phyloP scores from a whole-genome alignment of 2,113 vertebrate species.

The Ancistrus triradiatus region DNA sequence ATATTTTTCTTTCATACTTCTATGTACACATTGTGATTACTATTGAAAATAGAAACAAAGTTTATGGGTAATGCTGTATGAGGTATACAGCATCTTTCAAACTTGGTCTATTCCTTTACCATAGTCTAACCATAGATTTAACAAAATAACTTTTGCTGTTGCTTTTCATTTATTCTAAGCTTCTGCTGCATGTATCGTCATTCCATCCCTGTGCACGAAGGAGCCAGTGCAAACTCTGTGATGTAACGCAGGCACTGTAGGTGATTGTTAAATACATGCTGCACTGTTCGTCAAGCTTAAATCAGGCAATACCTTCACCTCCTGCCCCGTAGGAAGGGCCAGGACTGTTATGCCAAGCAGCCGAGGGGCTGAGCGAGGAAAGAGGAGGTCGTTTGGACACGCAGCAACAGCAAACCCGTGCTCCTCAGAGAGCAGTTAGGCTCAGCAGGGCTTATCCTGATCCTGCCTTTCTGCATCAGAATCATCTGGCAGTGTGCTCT shows the following conservation, averaged over 20 bases:
- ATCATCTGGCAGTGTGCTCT: conserved; percentile 53
- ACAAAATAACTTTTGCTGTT: no score
- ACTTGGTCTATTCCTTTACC: no score
- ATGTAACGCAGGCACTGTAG: conserved; percentile 50
- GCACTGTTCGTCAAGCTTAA: conserved; percentile 59
- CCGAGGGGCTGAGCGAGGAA: conserved; percentile 57
- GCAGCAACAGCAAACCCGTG: conserved; percentile 59
- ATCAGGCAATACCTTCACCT: conserved; percentile 64
- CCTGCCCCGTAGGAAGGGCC: conserved; percentile 59
- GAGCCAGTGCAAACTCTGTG: conserved; percentile 31
- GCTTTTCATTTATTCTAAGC: no score
- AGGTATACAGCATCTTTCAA: no score
- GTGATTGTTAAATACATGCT: conserved; percentile 63
- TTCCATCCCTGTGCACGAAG: conserved; percentile 22
- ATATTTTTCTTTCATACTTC: no score
- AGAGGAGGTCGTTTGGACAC: conserved; percentile 55
- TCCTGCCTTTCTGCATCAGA: conserved; percentile 50
- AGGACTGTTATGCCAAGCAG: conserved; percentile 62
- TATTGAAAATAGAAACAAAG: no score
- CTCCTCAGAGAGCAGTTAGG: conserved; percentile 64
- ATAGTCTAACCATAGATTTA: no score
- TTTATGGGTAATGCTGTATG: no score
- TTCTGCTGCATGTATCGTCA: conserved; percentile 18
- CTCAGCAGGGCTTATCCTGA: conserved; percentile 65
- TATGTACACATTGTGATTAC: no score